Percentiles rank a stretch among this genome's conserved stretches.
Evolutionary conservation across 2,797 vertebrate genomes (phyloP).

Genomic region (Prunella strophiata): DNA sequence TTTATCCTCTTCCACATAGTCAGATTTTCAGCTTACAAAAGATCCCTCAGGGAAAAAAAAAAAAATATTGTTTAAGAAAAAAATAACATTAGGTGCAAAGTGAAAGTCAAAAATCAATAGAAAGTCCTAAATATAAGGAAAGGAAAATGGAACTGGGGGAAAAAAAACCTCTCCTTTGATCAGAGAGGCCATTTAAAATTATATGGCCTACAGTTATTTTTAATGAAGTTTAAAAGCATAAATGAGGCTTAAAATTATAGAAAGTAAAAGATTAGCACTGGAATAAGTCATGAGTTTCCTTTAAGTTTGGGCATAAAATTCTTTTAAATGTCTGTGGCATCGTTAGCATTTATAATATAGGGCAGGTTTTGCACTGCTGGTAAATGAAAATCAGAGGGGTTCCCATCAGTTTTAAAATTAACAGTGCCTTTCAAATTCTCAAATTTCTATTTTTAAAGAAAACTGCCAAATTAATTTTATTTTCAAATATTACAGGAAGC

Average conservation of each 20-base stretch:
- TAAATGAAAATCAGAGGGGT: neutral
- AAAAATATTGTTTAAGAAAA: neutral
- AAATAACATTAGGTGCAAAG: neutral
- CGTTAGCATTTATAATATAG: constrained; percentile 47
- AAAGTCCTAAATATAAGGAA: constrained; percentile 24
- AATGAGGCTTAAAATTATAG: neutral
- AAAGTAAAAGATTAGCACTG: constrained; percentile 4
- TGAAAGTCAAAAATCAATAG: constrained; percentile 16
- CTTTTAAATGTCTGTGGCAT: constrained; percentile 12
- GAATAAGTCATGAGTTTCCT: neutral
- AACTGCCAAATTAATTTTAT: neutral
- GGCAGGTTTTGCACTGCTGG: neutral
- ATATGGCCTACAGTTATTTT: constrained; percentile 30
- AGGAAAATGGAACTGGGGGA: neutral
- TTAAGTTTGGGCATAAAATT: constrained; percentile 50
- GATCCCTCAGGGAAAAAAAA: neutral
- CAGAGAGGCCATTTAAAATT: constrained; percentile 52
- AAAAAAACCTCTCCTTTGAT: neutral
- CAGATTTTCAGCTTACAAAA: neutral
- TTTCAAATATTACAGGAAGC: neutral
- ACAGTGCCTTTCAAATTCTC: neutral
- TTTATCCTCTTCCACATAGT: neutral
- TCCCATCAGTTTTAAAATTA: constrained; percentile 1
- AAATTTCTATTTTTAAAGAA: neutral
- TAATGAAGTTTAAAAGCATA: constrained; percentile 53